Base-by-base conservation (phyloP, 2,113 vertebrate genomes). In the Lamprotornis superbus region DNA sequence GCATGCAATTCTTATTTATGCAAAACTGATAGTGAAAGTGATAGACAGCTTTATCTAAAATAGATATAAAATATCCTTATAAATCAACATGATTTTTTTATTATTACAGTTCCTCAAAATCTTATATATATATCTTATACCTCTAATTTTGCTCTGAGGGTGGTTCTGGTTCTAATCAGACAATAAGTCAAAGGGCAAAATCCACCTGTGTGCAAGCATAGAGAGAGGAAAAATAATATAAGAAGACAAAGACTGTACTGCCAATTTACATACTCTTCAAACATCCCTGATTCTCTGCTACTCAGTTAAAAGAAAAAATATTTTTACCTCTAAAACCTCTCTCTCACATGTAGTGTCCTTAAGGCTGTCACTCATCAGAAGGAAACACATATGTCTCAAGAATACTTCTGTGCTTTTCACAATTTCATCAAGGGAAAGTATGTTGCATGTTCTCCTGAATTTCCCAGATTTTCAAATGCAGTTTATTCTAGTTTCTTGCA, bases 371-470 rank as follows among this genome's bases (percentile, higher is more conserved):
- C 94, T 98, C 98, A 98, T 82, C 97, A 97, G 94, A 97, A 97
- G 98, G 97, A 97, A 98, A 97, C 96, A 97, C 98, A 98, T 98
- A 98, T 98, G 98, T 97, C 98, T 98, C 96, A 92, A 98, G 97
- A 97, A 94, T 97, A 98, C 98, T 98, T 97, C 98, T 96, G 97
- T 97, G 95, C 95, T 97, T 97, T 97, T 97, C 98, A 91, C 97
- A 97, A 97, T 98, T 98, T 98, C 98, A 98, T 98, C 98, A 98
- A 97, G 96, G 90, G 94, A 98, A 98, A 98, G 98, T 98, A 98
- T 98, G 98, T 97, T 98, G 95, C 97, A 98, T 71, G 93, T 98
- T 98, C 96, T 97, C 91, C 95, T 97, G 97, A 96, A 95, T 98
- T 96, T 98, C 87, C 93, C 96, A 97, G 96, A 98, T 98, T 98